Evolutionary conservation across 1,140 invertebrate species (phyloP), one percentile per base, ranked within the genome.

Genomic region (Hydropsyche tenuis): DNA sequence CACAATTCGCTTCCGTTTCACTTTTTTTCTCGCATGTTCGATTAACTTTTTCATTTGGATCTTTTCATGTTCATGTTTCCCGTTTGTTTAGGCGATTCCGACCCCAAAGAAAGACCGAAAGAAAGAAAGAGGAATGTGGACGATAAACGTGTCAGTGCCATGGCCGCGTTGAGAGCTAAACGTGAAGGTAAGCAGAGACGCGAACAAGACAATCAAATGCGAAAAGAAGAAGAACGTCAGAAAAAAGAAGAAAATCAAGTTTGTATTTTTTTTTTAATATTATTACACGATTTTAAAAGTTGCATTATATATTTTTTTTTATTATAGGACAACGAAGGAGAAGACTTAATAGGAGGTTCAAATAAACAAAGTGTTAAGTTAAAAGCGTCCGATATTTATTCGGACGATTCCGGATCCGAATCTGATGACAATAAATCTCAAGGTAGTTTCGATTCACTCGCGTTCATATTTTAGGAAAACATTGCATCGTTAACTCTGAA

Each of bases 351-450:
- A 5, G 82, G 83, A 14, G 73, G 83, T 11, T 80, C 83, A 0
- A 83, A 83, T 75, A 85, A 84, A 68, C 81, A 85, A 78, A 85
- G 85, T 16, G 86, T 89, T 2, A 90, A 94, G 81, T 84, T 96
- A 64, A 97, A 96, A 85, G 94, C 95, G 0, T 96, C 94, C 0
- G 96, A 98, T 84, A 96, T 98, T 78, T 98, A 98, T 83, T 97
- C 96, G 0, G 96, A 98, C 82, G 96, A 97, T 76, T 96, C 94
- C 76, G 94, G 93, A 9, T 94, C 91, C 72, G 93, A 91, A 77
- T 90, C 89, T n/a, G 90, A 88, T 46, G 87, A 88, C 56, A 89
- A 89, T 62, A 77, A 77, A 56, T 77, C 76, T 3, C 76, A 73
- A 71, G 76, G 76, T 77, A 53, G 2, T 63, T n/a, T n/a, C 25